Conservation (phyloP, 2,113 vertebrate species). For the Nesoenas mayeri region DNA sequence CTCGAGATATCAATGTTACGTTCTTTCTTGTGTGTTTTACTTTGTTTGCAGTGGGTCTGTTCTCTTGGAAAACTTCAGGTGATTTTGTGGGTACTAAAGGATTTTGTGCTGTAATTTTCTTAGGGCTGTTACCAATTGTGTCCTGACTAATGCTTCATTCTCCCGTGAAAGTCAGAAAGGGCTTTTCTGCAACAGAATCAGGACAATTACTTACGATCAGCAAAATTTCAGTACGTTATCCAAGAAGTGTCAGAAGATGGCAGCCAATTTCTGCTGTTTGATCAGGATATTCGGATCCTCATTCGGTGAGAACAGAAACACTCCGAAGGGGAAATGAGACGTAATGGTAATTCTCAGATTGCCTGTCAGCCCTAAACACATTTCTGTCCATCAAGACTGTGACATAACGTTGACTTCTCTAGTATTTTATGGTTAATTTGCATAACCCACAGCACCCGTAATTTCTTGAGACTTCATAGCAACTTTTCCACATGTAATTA, state of each 20-base stretch:
- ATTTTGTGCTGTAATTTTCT: constrained; percentile 53
- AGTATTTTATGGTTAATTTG: constrained; percentile 53
- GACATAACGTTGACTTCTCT: constrained; percentile 37
- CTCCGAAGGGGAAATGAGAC: constrained; percentile 61
- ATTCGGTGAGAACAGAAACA: constrained; percentile 38
- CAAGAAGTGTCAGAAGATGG: constrained; percentile 51
- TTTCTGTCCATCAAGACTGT: constrained; percentile 69
- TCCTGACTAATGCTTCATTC: constrained; percentile 27
- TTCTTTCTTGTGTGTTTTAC: background rate
- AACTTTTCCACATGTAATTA: background rate
- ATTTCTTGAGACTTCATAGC: background rate
- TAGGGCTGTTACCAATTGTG: constrained; percentile 13
- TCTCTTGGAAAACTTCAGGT: background rate
- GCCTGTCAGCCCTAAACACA: constrained; percentile 64
- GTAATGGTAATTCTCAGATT: constrained; percentile 71
- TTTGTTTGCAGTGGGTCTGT: background rate
- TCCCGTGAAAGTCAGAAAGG: background rate
- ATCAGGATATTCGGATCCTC: constrained; percentile 60
- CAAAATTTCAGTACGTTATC: constrained; percentile 24
- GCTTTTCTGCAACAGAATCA: background rate
- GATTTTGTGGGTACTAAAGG: constrained; percentile 31
- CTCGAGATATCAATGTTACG: background rate
- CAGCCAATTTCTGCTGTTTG: constrained; percentile 65
- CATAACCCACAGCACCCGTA: constrained; percentile 21
- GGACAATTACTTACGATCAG: constrained; percentile 35